Evolutionary conservation across 1,140 invertebrate genomes (phyloP), one percentile per base, ranked within the genome.

Genomic region (Cephus cinctus): DNA sequence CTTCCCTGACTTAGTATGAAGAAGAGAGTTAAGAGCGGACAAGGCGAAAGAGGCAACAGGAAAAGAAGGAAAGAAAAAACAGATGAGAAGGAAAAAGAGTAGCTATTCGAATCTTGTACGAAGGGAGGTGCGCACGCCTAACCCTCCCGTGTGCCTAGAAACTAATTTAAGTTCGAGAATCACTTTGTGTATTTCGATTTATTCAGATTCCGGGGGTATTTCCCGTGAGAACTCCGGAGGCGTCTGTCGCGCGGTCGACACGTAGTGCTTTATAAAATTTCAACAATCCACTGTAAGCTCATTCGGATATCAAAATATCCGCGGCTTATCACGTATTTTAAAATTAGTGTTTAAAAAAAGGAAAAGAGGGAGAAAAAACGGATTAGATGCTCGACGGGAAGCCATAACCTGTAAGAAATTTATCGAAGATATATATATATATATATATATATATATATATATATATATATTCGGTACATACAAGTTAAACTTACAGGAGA

Each of bases 81-180:
- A 35, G 14, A 11, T 9, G 27, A 12, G 2, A 12, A 30, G 12
- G 12, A 30, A 30, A 30, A 30, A n/a, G n/a, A n/a, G n/a, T n/a
- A n/a, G n/a, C n/a, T n/a, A n/a, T n/a, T n/a, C n/a, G n/a, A n/a
- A n/a, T n/a, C n/a, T n/a, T n/a, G n/a, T n/a, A n/a, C 8, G 12
- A 30, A 8, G 8, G 27, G 12, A 12, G 12, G 9, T 8, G 27
- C 8, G 27, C 11, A 9, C 27, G 34, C 15, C 34, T 11, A 15
- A 36, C 34, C 34, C 34, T 15, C 34, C 19, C 34, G 14, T 36
- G 9, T 36, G 14, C 6, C 34, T 18, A 61, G 59, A 73, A 73
- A 73, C 71, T 73, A 73, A 73, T 73, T 73, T 72, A 73, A 73
- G 69, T 72, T 73, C 61, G 69, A 61, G 67, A 73, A 72, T 73